Evolutionary conservation across 2,113 vertebrate species (phyloP), one percentile per base, ranked within the genome.

Genomic region (Tachuris rubrigastra): DNA sequence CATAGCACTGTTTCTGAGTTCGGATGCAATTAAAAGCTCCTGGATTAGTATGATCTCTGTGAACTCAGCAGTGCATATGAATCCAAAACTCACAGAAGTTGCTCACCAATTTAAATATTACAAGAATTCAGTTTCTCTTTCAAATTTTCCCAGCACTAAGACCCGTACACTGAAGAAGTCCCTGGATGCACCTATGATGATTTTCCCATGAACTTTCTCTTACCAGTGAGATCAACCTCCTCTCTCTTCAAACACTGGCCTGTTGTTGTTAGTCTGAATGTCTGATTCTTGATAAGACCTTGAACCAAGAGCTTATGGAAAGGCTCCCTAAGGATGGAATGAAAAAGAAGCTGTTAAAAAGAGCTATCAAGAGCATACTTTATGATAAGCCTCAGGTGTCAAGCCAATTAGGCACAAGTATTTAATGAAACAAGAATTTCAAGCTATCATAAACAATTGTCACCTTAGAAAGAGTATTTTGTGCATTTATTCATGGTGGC

Each of bases 281-380:
- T 99, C 96, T 98, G 99, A 93, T 98, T 99, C 97, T 99, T 99
- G 97, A 99, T 99, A 67, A 99, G 98, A 82, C 99, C 99, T 96
- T 99, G 99, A 33, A 99, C 98, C 92, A 99, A 97, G 82, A 99
- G 98, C 91, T 99, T 99, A 84, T 91, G 82, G 94, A 99, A 99
- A 74, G 99, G 99, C 87, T 99, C 99, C 97, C 99, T 99, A 87
- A 85, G 80, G 62, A 93, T 4, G 27, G 37, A 78, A 76, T 42
- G 49, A 84, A 63, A 95, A 91, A 81, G 39, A 92, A 86, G 66
- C 6, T 62, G 58, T 75, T 47, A 27, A 93, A 87, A 85, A 50
- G 30, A 58, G 65, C 25, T 53, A 7, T 59, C 31, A 85, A 93
- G 87, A 84, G 49, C 53, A 83, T 31, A 72, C 35, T 93, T 93